Conservation (phyloP, 2,797 vertebrate genomes). For the Pteropus rufus region DNA sequence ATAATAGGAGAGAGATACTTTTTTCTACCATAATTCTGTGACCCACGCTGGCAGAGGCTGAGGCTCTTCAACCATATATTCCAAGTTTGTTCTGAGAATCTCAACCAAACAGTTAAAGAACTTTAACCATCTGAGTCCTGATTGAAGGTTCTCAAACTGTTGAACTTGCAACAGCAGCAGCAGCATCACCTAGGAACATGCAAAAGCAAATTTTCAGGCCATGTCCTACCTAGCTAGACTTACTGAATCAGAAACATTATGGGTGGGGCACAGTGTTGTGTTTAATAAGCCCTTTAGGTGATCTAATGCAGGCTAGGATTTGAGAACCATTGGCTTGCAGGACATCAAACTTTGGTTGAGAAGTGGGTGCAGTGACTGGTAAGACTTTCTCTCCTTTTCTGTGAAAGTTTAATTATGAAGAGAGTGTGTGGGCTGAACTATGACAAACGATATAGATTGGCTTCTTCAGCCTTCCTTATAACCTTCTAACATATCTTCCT, state of each 20-base stretch:
- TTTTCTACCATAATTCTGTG: neutral
- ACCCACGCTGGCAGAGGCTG: neutral
- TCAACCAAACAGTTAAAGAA: neutral
- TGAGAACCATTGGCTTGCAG: neutral
- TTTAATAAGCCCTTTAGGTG: neutral
- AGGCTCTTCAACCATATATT: neutral
- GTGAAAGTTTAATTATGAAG: neutral
- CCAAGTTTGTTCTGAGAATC: neutral
- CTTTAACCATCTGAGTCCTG: neutral
- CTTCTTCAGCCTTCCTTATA: neutral
- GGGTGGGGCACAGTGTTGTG: neutral
- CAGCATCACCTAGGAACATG: neutral
- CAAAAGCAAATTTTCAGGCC: neutral
- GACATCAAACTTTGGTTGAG: neutral
- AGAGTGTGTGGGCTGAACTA: neutral
- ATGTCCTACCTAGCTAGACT: neutral
- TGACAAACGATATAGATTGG: neutral
- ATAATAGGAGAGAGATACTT: neutral
- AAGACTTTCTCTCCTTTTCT: neutral
- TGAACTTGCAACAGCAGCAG: neutral
- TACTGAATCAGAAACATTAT: neutral
- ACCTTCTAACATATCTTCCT: neutral
- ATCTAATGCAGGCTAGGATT: neutral
- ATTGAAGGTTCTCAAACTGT: neutral
- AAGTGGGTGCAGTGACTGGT: neutral